Base-by-base conservation (phyloP, 2,888 invertebrate species). In the Hemistola chrysoprasaria region DNA sequence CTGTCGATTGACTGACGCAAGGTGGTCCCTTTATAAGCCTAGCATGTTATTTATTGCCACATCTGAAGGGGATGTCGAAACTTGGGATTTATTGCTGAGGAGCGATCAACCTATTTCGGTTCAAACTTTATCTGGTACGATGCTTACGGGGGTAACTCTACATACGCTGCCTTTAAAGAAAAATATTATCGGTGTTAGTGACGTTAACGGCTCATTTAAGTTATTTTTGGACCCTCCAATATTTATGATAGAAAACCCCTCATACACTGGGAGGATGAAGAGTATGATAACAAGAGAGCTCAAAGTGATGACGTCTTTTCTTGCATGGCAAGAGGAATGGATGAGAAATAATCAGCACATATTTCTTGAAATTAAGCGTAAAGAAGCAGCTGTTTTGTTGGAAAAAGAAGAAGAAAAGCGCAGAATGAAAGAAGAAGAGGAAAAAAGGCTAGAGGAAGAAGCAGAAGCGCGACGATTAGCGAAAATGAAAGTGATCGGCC, bases 21-120 rank as follows among this genome's bases (percentile, higher is more conserved):
- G 87, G 22, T 97, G 96, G 96, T 95, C 95, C n/a, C 85, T 90
- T n/a, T 90, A 92, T 26, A 90, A 94, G 33, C 93, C 95, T 0
- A 92, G 93, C 31, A 90, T 94, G 30, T 81, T 96, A 41, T 94
- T 93, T 64, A 74, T 96, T 37, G 90, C 92, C 0, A 92, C 93
- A 9, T 89, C 87, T 11, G 95, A 96, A 79, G 96, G 96, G 1
- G 91, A 90, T 41, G 81, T 95, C 7, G 96, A 97, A 76, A 92
- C 93, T 6, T 97, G 97, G 97, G 94, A 96, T 79, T 79, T 97
- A 40, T 75, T 94, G 40, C 79, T 92, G 30, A 90, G 91, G 64
- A 93, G 93, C 50, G 93, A 95, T 55, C 90, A 92, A 49, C 91
- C 95, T 0, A 91, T 91, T 44, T 90, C 93, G 37, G 86, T 90